These are phyloP conservation scores for Dendrolimus pini DNA, from an alignment of 2,888 invertebrate genomes.

Conservation along the genomic window DNA sequence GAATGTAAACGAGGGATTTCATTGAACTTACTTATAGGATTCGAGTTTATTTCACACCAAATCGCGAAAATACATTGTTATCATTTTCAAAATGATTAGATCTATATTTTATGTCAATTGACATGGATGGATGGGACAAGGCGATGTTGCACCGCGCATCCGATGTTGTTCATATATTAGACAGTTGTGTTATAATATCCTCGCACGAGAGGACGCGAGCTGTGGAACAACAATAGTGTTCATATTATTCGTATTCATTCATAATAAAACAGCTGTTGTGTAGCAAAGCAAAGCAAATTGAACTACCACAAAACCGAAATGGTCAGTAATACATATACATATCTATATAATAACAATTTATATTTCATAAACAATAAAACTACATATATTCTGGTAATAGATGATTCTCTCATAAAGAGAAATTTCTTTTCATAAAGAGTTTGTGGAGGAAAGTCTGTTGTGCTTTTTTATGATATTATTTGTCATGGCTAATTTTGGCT, in stretches of 20 bases:
- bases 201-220: slow-evolving; percentile 31
- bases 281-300: too few species aligned
- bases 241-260: neutral
- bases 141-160: slow-evolving; percentile 25
- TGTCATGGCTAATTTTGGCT: too few species aligned
- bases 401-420: too few species aligned
- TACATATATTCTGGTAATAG: too few species aligned
- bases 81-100: slow-evolving; percentile 10
- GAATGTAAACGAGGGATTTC: too few species aligned
- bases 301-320: neutral
- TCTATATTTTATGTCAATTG: slow-evolving; percentile 40
- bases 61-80: slow-evolving; percentile 15
- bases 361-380: too few species aligned
- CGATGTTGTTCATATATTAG: slow-evolving; percentile 20
- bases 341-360: too few species aligned
- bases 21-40: too few species aligned
- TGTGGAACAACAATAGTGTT: neutral
- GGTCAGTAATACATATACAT: neutral
- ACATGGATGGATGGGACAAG: slow-evolving; percentile 26
- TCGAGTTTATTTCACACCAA: slow-evolving; percentile 4
- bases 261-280: neutral
- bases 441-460: too few species aligned
- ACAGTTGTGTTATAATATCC: slow-evolving; percentile 32
- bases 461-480: too few species aligned
- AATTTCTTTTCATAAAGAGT: too few species aligned